Evolutionary conservation across 2,113 vertebrate genomes (phyloP).

Genomic region (Acanthisitta chloris): DNA sequence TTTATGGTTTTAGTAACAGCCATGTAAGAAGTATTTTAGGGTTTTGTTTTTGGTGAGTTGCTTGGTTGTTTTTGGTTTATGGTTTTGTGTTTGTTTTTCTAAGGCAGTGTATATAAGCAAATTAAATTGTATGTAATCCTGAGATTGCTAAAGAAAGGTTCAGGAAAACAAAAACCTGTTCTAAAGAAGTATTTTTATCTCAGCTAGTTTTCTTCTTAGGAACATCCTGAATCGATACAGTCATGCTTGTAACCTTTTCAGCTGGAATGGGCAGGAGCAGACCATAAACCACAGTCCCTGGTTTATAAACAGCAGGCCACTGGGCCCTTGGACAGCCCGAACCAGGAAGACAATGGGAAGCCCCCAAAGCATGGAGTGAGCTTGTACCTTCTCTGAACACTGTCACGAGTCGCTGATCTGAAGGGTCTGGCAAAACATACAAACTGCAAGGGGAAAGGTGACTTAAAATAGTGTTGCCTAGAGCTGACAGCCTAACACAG

Average conservation of each 20-base stretch:
- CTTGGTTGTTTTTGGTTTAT: neutral
- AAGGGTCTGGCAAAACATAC: neutral
- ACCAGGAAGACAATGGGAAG: neutral
- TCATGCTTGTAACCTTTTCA: neutral
- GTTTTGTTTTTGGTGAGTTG: neutral
- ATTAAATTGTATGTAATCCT: neutral
- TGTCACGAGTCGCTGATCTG: neutral
- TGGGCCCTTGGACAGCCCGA: neutral
- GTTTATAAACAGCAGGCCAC: neutral
- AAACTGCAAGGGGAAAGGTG: neutral
- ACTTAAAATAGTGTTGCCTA: neutral
- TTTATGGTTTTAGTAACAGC: constrained; percentile 57
- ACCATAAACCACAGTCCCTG: neutral
- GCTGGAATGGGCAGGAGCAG: neutral
- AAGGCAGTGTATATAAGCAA: neutral
- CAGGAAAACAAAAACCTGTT: neutral
- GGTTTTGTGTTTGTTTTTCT: neutral
- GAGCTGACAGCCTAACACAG: neutral
- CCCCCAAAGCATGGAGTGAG: neutral
- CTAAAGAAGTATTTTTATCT: neutral
- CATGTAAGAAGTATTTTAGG: neutral
- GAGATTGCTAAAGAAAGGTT: neutral
- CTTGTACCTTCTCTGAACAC: neutral
- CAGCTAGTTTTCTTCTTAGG: neutral
- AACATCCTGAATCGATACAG: neutral